Evolutionary conservation across 1,140 invertebrate genomes (phyloP), one percentile per base, ranked within the genome.

Genomic region (Cataglyphis hispanica): DNA sequence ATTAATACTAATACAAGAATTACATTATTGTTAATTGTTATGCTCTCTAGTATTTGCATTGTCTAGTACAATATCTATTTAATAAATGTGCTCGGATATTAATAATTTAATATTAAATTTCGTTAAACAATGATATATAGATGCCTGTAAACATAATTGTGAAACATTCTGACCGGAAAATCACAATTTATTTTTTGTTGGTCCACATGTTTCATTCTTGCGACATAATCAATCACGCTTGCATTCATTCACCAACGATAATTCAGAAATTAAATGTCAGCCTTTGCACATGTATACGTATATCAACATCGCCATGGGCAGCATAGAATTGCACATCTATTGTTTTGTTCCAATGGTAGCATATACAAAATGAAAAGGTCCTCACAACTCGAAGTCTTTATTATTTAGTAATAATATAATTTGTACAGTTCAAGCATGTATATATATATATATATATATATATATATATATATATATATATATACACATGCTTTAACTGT

Each of bases 161-260:
- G 67, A 46, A 83, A 61, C 25, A 8, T 74, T 56, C 53, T 31
- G 37, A 61, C 19, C 78, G 78, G 34, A 61, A 77, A 74, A 37
- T 83, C 67, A 72, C 34, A 19, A 46, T 34, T 8, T 8, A 53
- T 43, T 40, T 67, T 60, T 11, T 34, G 7, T 46, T 37, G n/a
- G 13, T 60, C 13, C 53, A 58, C 3, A n/a, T 6, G 25, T 80
- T 53, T 58, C 40, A 56, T 66, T 16, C 46, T 74, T 27, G n/a
- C 56, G 53, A 80, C n/a, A 60, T 61, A 64, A 74, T 60, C 67
- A 27, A 74, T 74, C 78, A 81, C 22, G 66, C 53, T 72, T 72
- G 50, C 53, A 46, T 81, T 40, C 25, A 69, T 69, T 64, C 19
- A 31, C 11, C 66, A 43, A 19, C 53, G 19, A 80, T 72, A 31